phyloP scores from a whole-genome alignment of 2,113 vertebrate genomes.

The Chloroceryle aenea region DNA sequence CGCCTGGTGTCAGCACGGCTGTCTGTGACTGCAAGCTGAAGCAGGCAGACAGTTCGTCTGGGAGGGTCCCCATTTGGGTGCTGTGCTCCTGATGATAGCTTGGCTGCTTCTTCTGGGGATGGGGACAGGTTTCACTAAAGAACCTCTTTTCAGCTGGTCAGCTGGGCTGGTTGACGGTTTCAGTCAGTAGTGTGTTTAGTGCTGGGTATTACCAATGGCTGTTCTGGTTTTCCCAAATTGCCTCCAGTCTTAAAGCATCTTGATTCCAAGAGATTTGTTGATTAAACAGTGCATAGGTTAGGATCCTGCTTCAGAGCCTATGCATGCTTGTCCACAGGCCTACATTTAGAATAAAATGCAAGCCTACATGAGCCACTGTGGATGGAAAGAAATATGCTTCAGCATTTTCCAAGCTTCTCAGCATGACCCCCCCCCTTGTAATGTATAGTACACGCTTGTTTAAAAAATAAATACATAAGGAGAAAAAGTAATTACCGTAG shows the following conservation, averaged over 20 bases:
- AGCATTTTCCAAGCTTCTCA: conserved; percentile 17
- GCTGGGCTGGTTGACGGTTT: background rate
- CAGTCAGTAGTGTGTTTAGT: background rate
- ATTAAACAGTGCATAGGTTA: background rate
- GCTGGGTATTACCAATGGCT: background rate
- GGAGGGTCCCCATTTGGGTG: fast-evolving
- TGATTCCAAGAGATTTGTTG: background rate
- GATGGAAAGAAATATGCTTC: conserved; percentile 1
- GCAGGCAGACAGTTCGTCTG: background rate
- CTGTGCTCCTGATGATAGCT: background rate
- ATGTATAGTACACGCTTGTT: conserved; percentile 48
- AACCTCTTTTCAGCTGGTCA: background rate
- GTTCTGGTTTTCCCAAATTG: background rate
- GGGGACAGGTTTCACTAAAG: background rate
- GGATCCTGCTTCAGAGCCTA: background rate
- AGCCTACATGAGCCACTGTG: background rate
- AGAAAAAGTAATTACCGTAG: background rate
- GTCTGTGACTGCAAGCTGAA: background rate
- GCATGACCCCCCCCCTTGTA: background rate
- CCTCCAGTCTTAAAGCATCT: background rate
- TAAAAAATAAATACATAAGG: conserved; percentile 58
- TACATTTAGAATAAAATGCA: background rate
- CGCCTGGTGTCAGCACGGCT: fast-evolving
- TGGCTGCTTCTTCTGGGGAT: background rate
- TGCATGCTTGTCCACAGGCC: background rate